Evolutionary conservation across 2,888 invertebrate species (phyloP).

Genomic region (Nasonovia ribisnigri): DNA sequence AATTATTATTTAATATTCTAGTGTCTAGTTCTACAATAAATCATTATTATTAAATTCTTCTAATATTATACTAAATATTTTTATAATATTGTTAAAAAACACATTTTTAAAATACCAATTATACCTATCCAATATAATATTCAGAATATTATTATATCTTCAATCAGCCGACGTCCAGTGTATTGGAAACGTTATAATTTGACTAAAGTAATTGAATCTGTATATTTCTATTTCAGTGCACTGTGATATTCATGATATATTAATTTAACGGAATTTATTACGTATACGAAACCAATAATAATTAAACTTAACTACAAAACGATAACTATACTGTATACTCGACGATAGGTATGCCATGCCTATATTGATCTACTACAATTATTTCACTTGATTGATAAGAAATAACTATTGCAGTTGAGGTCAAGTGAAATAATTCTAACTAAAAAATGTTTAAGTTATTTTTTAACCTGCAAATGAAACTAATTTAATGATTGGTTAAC

Average conservation of each 20-base stretch:
- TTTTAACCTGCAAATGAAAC: not conserved
- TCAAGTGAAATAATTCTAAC: not conserved
- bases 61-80: not conserved
- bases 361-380: not conserved
- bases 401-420: too few relatives aligned
- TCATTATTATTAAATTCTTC: not conserved
- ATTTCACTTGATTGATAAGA: not conserved
- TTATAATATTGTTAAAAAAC: not conserved
- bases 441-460: not conserved
- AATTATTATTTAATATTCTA: too few relatives aligned
- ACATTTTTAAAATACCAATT: not conserved
- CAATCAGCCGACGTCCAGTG: not conserved
- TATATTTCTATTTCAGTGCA: not conserved
- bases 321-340: not conserved
- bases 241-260: not conserved
- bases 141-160: not conserved
- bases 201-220: not conserved
- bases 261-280: not conserved
- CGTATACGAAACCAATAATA: not conserved
- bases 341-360: not conserved
- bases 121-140: too few relatives aligned
- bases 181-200: not conserved
- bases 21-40: too few relatives aligned
- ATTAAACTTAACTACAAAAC: not conserved
- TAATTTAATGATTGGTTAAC: slow-evolving; percentile 9